phyloP scores from a whole-genome alignment of 2,113 vertebrate species.

The Amphiprion percula region DNA sequence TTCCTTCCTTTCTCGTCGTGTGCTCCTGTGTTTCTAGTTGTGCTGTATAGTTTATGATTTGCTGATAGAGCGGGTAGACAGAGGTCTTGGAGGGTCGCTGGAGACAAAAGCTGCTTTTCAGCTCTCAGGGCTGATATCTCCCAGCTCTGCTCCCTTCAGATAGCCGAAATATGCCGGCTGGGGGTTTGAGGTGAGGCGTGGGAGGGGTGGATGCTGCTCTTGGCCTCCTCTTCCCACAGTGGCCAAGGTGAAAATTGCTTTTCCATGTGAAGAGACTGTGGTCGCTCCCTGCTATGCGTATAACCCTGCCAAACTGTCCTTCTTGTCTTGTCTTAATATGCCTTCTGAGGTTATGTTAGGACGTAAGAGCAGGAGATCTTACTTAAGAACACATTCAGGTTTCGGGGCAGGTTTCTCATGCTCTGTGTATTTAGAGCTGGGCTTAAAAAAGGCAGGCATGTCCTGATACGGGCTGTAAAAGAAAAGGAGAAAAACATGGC shows the following conservation, averaged over 20 bases:
- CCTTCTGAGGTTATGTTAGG: constrained; percentile 47
- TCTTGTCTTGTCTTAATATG: constrained; percentile 62
- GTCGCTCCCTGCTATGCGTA: constrained; percentile 34
- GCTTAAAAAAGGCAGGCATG: constrained; percentile 3
- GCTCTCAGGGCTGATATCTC: constrained; percentile 66
- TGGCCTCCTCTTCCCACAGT: constrained; percentile 64
- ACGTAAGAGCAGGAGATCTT: constrained; percentile 16
- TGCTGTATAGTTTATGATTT: constrained; percentile 68
- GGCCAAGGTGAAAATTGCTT: constrained; percentile 80
- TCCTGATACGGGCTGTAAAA: constrained; percentile 9
- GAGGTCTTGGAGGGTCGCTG: constrained; percentile 55
- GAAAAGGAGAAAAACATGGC: not conserved
- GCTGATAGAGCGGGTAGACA: constrained; percentile 63
- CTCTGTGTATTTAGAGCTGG: not conserved
- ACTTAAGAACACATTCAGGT: constrained; percentile 24
- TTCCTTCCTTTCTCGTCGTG: not conserved
- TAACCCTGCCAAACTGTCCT: constrained; percentile 49
- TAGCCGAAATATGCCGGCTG: constrained; percentile 53
- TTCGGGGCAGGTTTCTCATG: constrained; percentile 24
- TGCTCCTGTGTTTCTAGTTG: constrained; percentile 46
- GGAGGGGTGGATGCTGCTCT: constrained; percentile 61
- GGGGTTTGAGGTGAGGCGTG: constrained; percentile 54
- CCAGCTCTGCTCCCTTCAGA: constrained; percentile 56
- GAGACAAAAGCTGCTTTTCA: constrained; percentile 78
- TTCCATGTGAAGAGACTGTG: constrained; percentile 72